phyloP scores from a whole-genome alignment of 2,113 vertebrate genomes.

The Spilogale gracilis region DNA sequence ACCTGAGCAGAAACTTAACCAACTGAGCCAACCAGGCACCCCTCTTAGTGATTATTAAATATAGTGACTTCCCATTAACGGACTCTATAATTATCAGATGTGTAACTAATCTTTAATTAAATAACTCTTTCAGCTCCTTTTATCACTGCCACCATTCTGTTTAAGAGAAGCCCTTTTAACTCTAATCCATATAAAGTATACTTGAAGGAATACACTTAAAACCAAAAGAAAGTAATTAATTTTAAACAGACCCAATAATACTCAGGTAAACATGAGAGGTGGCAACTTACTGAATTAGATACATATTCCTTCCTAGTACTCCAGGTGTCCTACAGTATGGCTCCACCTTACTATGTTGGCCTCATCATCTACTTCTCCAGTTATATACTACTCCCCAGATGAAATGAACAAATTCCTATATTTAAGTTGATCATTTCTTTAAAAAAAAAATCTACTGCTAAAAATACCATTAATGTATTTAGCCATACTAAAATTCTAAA shows the following conservation, averaged over 20 bases:
- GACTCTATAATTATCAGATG: conserved; percentile 14
- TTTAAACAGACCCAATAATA: conserved; percentile 1
- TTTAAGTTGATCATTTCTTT: conserved; percentile 12
- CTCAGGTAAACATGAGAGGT: not conserved
- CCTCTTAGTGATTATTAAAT: conserved; percentile 15
- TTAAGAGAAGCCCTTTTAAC: not conserved
- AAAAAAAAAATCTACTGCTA: conserved; percentile 23
- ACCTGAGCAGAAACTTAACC: not conserved
- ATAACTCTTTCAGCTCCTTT: conserved; percentile 24
- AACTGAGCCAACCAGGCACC: not conserved
- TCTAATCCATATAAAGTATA: not conserved
- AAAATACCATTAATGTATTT: not conserved
- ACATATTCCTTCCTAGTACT: not conserved
- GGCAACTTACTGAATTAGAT: not conserved
- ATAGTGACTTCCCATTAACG: not conserved
- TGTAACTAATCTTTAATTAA: conserved; percentile 14
- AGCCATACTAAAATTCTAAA: conserved; percentile 54
- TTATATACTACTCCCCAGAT: not conserved
- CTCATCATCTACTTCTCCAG: not conserved
- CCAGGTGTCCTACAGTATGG: not conserved
- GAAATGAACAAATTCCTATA: not conserved
- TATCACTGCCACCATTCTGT: not conserved
- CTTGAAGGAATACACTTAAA: not conserved
- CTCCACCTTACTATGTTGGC: not conserved
- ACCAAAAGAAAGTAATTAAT: conserved; percentile 8